phyloP scores from a whole-genome alignment of 2,113 vertebrate species.

The Bambusicola thoracicus region DNA sequence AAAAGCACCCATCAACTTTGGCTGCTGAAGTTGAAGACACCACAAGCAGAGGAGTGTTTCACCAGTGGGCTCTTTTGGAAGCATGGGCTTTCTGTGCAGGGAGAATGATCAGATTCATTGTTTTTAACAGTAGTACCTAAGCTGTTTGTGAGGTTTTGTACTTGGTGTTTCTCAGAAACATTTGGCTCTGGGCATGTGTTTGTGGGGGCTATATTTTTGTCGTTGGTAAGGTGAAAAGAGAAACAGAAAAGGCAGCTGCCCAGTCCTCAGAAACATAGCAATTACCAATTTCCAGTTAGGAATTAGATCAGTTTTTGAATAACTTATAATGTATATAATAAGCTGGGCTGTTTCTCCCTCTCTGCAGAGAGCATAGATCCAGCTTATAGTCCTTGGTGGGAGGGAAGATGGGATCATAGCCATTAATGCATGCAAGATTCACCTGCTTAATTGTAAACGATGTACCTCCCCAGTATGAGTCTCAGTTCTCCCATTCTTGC shows the following conservation, averaged over 20 bases:
- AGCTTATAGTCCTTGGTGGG: neutral
- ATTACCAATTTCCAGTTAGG: neutral
- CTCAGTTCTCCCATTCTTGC: neutral
- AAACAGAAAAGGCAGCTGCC: neutral
- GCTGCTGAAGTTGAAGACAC: neutral
- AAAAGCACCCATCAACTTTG: neutral
- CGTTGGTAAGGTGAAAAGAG: neutral
- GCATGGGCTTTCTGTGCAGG: neutral
- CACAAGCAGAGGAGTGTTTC: neutral
- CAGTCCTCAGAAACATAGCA: neutral
- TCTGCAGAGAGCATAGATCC: neutral
- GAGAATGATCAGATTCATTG: neutral
- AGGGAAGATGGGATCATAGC: neutral
- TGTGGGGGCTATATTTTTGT: neutral
- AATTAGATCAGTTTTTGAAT: neutral
- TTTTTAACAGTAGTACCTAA: neutral
- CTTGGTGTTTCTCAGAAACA: neutral
- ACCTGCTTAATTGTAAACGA: constrained; percentile 1
- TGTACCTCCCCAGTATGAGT: neutral
- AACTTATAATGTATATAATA: neutral
- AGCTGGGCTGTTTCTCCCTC: neutral
- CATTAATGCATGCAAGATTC: neutral
- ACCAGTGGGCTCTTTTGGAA: neutral
- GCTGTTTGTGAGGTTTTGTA: neutral
- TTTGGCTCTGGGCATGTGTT: neutral